Evolutionary conservation across 2,888 invertebrate genomes (phyloP).

Genomic region (Melikaiella ostensackeni): DNA sequence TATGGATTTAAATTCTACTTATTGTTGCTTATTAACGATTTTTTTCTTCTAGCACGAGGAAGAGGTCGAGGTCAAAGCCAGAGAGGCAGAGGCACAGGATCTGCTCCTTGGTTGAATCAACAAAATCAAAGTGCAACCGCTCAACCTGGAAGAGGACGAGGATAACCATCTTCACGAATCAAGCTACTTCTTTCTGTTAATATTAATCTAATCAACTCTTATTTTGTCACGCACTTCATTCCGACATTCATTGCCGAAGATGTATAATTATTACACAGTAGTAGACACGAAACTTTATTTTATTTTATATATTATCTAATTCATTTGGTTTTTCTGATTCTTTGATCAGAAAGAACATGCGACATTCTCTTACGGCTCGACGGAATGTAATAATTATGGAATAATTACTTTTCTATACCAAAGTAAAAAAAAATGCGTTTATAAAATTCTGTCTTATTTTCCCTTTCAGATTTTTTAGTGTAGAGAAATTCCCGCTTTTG

Average conservation of each 20-base stretch:
- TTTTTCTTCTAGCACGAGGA: constrained; percentile 67
- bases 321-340: not conserved
- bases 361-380: not conserved
- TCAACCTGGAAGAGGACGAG: constrained; percentile 74
- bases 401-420: constrained; percentile 26
- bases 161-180: constrained; percentile 59
- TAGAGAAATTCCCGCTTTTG: no score
- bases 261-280: no score
- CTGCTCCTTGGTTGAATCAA: constrained; percentile 75
- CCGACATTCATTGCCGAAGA: not conserved
- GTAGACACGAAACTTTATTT: no score
- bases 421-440: constrained; percentile 26
- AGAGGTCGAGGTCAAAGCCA: constrained; percentile 74
- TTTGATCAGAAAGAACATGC: not conserved
- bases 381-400: not conserved
- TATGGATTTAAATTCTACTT: not conserved
- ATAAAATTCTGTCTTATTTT: not conserved
- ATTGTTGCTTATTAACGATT: not conserved
- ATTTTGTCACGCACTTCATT: not conserved
- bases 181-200: not conserved
- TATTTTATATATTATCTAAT: not conserved
- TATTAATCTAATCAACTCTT: not conserved
- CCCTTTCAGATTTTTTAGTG: no score
- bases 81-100: constrained; percentile 75
- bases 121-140: constrained; percentile 73